Conservation (phyloP, 2,888 invertebrate genomes). For the Amphipyra tragopoginis region DNA sequence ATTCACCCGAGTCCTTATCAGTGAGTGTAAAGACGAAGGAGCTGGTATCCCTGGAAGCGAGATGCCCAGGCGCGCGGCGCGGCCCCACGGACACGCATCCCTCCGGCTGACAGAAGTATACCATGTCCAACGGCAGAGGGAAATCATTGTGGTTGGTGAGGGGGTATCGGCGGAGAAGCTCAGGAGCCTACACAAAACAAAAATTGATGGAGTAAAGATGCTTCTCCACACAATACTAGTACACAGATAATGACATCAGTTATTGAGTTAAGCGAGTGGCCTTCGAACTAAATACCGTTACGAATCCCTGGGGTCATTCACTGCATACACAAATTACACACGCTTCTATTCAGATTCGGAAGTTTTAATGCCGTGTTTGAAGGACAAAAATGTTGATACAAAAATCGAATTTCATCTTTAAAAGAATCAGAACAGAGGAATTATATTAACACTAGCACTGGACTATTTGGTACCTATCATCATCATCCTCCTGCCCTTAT, state of each 20-base stretch:
- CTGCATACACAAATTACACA: slow-evolving; percentile 2
- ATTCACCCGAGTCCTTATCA: slow-evolving; percentile 98
- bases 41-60: slow-evolving; percentile 95
- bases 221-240: not conserved
- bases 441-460: not conserved
- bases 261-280: not conserved
- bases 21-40: slow-evolving; percentile 99
- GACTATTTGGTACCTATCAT: not conserved
- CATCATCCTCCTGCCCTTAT: no score
- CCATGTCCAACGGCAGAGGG: slow-evolving; percentile 98
- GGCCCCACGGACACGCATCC: slow-evolving; percentile 98
- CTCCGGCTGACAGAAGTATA: slow-evolving; percentile 99
- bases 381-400: slow-evolving; percentile 1
- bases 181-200: slow-evolving; percentile 93
- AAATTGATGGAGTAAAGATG: not conserved
- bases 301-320: slow-evolving; percentile 20
- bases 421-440: no score
- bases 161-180: slow-evolving; percentile 98
- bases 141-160: slow-evolving; percentile 99
- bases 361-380: slow-evolving; percentile 7
- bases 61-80: slow-evolving; percentile 90
- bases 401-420: not conserved
- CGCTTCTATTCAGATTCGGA: not conserved
- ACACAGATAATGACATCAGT: no score
- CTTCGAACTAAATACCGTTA: not conserved